phyloP scores from a whole-genome alignment of 2,888 invertebrate species.

The Mystacides longicornis region DNA sequence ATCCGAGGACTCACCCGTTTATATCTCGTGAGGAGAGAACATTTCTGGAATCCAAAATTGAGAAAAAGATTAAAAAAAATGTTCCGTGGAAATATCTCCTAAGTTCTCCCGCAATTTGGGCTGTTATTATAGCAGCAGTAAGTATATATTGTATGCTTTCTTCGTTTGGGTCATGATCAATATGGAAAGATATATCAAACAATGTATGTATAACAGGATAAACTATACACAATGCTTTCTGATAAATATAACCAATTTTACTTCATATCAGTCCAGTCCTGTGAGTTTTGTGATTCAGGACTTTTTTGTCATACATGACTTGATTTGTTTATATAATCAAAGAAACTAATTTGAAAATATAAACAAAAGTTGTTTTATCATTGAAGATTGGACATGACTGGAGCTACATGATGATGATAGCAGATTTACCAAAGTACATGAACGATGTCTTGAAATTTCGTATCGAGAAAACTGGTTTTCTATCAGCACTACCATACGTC shows the following conservation, averaged over 20 bases:
- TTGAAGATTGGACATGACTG: constrained; percentile 59
- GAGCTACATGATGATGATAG: constrained; percentile 65
- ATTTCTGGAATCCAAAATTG: constrained; percentile 59
- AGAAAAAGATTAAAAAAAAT: constrained; percentile 46
- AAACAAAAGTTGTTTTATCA: too few relatives aligned
- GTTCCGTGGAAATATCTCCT: constrained; percentile 64
- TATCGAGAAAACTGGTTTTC: constrained; percentile 54
- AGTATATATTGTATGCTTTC: too few relatives aligned
- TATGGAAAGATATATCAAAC: too few relatives aligned
- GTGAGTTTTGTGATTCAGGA: too few relatives aligned
- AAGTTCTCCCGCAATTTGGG: constrained; percentile 63
- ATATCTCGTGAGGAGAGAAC: constrained; percentile 64
- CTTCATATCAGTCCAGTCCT: too few relatives aligned
- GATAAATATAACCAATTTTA: too few relatives aligned
- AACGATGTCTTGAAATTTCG: constrained; percentile 59
- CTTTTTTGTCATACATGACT: too few relatives aligned
- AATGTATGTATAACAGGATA: too few relatives aligned
- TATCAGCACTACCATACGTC: constrained; percentile 58
- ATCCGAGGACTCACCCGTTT: constrained; percentile 66
- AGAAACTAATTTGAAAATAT: too few relatives aligned
- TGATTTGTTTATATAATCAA: too few relatives aligned
- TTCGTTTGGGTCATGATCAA: too few relatives aligned
- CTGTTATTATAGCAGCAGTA: constrained; percentile 65
- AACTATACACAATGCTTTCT: too few relatives aligned
- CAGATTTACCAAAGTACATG: constrained; percentile 64